A percentile compares a stretch with the other conserved stretches of the same genome.
These are phyloP conservation scores for Teleogryllus occipitalis DNA, from an alignment of 1,140 invertebrate species.

Conservation along the genomic window DNA sequence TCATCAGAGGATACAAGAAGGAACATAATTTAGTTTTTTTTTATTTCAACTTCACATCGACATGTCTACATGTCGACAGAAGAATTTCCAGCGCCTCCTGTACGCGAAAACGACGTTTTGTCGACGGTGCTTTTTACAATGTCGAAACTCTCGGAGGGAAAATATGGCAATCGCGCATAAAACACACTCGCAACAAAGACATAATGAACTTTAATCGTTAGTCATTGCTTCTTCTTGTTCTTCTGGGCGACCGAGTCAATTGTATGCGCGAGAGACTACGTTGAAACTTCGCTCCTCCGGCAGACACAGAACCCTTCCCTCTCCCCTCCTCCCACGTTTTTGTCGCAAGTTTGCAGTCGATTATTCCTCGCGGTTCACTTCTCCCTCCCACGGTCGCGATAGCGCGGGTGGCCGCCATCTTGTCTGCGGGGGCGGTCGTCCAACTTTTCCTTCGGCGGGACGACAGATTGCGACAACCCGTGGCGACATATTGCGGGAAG, in stretches of 20 bases:
- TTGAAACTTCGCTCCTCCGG: neutral
- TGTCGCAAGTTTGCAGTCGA: neutral
- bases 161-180: conserved; percentile 7
- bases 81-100: neutral
- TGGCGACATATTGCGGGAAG: conserved; percentile 3
- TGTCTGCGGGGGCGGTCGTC: too few species aligned
- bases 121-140: neutral
- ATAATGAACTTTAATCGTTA: conserved; percentile 14
- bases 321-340: neutral
- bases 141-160: neutral
- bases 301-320: neutral
- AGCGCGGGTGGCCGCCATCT: neutral
- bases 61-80: neutral
- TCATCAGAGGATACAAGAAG: neutral
- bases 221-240: conserved; percentile 9
- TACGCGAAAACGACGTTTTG: neutral
- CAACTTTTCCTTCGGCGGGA: neutral
- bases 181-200: conserved; percentile 3
- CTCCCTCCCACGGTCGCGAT: neutral
- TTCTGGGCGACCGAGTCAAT: neutral
- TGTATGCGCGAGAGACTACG: neutral
- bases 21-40: neutral
- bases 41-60: neutral
- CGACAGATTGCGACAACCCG: neutral
- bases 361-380: neutral